These are phyloP conservation scores for Acrobasis consociella DNA, from an alignment of 2,888 invertebrate species.

Conservation along the genomic window DNA sequence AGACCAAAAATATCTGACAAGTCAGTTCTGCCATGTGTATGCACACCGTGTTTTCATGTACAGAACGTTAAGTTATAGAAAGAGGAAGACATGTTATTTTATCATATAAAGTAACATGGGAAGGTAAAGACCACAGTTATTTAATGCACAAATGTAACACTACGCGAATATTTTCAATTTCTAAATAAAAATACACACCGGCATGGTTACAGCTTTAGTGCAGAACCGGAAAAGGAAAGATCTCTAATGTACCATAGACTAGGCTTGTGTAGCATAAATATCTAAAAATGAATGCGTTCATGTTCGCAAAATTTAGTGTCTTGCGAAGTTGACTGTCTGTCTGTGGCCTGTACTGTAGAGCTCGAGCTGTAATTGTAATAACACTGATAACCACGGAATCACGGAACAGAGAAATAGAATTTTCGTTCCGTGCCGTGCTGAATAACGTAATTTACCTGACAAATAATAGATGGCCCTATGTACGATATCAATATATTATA, in stretches of 20 bases:
- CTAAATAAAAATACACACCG: conserved; percentile 77
- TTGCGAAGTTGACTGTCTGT: background rate
- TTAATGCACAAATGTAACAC: conserved; percentile 46
- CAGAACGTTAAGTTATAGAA: conserved; percentile 21
- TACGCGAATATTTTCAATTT: conserved; percentile 47
- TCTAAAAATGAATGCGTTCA: conserved; percentile 26
- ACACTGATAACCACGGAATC: too few species aligned
- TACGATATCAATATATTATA: too few species aligned
- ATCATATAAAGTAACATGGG: conserved; percentile 30
- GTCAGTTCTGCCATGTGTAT: conserved; percentile 80
- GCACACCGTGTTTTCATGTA: conserved; percentile 48
- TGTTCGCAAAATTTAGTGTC: background rate
- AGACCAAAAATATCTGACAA: conserved; percentile 44
- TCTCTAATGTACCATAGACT: conserved; percentile 58
- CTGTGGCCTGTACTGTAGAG: too few species aligned
- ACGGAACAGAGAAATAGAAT: too few species aligned
- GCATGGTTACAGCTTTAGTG: conserved; percentile 82
- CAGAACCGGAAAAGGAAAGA: conserved; percentile 83
- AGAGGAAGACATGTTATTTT: conserved; percentile 15
- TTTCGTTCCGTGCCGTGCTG: too few species aligned
- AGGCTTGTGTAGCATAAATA: conserved; percentile 42
- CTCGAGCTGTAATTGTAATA: too few species aligned
- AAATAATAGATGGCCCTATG: too few species aligned
- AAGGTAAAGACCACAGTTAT: conserved; percentile 45
- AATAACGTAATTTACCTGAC: too few species aligned